Evolutionary conservation across 1,140 invertebrate genomes (phyloP), one percentile per base, ranked within the genome.

Genomic region (Aphidius gifuensis): DNA sequence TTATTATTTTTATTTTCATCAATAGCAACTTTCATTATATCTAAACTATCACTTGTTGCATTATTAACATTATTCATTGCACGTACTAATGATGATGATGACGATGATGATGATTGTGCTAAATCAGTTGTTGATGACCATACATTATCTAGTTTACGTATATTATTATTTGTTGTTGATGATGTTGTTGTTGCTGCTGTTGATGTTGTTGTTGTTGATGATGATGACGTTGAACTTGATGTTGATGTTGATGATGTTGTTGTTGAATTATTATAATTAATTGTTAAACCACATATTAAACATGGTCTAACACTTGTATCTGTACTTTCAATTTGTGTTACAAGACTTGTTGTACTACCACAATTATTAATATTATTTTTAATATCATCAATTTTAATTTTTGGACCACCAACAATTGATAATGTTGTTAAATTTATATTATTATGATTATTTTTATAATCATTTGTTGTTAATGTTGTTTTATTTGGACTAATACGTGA

Each of bases 21-120:
- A 67, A 68, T 68, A n/a, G 71, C 74, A 56, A 81, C 74, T 61
- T 80, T 79, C 80, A 83, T 82, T 66, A 82, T 80, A 64, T 82
- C 77, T 64, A 79, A 68, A 45, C 71, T 73, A 56, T 78, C 76
- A 48, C 79, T 81, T 63, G 84, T 78, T 42, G 83, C 84, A 71
- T 85, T 82, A 70, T 87, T 86, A 16, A 85, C 85, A 74, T 84
- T 82, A 66, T 87, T 87, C 82, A 87, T 83, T 9, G 84, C 81
- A 55, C 83, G 81, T 45, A 87, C 85, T 38, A 85, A 69, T n/a
- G 79, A 80, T 1, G 80, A 80, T 1, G 23, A 32, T 38, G 85
- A 32, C 32, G 85, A 69, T n/a, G 79, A 80, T 1, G 80, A 80
- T 1, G 78, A 79, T n/a, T 74, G 71, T 5, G 76, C 76, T 9